phyloP scores from a whole-genome alignment of 2,113 vertebrate genomes.

The Eonycteris spelaea region DNA sequence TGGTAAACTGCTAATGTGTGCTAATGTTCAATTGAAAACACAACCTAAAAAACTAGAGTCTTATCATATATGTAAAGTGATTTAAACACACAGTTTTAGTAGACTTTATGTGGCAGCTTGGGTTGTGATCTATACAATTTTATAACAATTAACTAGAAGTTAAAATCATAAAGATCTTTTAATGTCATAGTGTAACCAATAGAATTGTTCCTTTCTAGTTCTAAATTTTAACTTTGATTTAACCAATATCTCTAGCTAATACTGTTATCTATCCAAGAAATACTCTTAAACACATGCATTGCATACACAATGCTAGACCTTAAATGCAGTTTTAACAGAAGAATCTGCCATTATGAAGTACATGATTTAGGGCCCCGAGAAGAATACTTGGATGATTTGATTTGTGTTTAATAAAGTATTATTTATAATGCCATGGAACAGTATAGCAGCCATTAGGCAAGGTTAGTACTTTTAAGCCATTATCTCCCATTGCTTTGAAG shows the following conservation, averaged over 20 bases:
- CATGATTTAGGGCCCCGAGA: not conserved
- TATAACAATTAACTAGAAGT: not conserved
- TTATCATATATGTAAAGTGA: not conserved
- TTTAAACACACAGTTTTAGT: not conserved
- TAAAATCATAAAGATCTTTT: not conserved
- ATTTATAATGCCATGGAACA: not conserved
- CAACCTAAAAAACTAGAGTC: not conserved
- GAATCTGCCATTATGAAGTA: not conserved
- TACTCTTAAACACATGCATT: not conserved
- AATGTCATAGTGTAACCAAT: not conserved
- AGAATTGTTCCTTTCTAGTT: not conserved
- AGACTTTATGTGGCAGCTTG: not conserved
- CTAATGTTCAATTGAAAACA: not conserved
- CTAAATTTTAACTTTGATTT: not conserved
- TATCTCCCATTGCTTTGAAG: not conserved
- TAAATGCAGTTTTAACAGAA: not conserved
- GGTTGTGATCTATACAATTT: not conserved
- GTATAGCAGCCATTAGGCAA: not conserved
- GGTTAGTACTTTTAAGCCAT: not conserved
- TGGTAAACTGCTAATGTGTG: not conserved
- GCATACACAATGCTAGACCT: not conserved
- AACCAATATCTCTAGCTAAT: not conserved
- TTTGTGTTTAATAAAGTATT: not conserved
- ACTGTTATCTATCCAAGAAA: not conserved
- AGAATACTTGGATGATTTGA: not conserved